These are phyloP conservation scores for Pogonophryne albipinna DNA, from an alignment of 2,797 vertebrate species.

Conservation along the genomic window DNA sequence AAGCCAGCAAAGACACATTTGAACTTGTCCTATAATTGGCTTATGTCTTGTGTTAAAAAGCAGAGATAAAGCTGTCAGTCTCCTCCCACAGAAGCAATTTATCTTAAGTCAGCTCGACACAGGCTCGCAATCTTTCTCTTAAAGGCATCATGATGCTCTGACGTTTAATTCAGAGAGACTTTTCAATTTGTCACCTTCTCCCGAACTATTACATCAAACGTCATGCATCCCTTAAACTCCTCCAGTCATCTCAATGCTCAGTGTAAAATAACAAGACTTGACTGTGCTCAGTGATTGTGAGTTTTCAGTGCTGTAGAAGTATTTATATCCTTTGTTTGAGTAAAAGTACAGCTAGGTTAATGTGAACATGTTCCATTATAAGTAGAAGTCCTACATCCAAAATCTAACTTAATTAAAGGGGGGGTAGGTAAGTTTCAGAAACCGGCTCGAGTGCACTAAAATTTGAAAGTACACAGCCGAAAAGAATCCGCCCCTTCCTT, in stretches of 20 bases:
- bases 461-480: too few species aligned
- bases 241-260: conserved; percentile 6
- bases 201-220: conserved; percentile 29
- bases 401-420: too few species aligned
- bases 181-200: conserved; percentile 34
- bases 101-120: conserved; percentile 17
- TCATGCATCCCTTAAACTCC: not conserved
- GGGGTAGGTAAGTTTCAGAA: too few species aligned
- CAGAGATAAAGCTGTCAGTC: conserved; percentile 47
- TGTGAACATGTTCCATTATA: too few species aligned
- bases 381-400: too few species aligned
- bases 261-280: conserved; percentile 23
- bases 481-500: too few species aligned
- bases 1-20: conserved; percentile 3
- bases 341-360: too few species aligned
- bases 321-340: too few species aligned
- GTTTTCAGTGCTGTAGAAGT: too few species aligned
- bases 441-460: too few species aligned
- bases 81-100: conserved; percentile 27
- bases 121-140: conserved; percentile 15
- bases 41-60: conserved; percentile 36
- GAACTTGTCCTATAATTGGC: conserved; percentile 30
- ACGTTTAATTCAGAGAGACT: conserved; percentile 17
- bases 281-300: conserved; percentile 17
- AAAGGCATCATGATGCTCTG: conserved; percentile 17